phyloP scores from a whole-genome alignment of 2,797 vertebrate genomes.

The Lepus townsendii region DNA sequence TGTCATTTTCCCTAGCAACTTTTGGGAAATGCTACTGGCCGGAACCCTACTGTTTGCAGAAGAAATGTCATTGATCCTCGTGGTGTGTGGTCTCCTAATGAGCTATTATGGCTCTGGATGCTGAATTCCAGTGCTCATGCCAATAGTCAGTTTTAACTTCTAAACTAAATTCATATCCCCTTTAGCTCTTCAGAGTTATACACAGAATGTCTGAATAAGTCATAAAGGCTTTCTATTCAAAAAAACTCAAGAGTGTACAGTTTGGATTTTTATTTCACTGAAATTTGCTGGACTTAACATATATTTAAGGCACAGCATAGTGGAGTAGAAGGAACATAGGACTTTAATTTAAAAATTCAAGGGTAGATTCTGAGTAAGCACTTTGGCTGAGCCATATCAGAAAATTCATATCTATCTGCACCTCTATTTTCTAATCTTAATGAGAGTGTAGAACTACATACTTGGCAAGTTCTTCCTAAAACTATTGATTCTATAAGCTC shows the following conservation, averaged over 20 bases:
- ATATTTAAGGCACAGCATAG: background rate
- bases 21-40: background rate
- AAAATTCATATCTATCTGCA: background rate
- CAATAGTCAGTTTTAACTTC: slow-evolving; percentile 48
- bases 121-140: background rate
- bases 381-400: background rate
- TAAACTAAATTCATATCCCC: background rate
- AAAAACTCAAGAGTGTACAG: background rate
- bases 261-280: background rate
- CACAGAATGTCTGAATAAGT: background rate
- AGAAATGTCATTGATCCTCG: background rate
- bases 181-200: background rate
- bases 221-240: background rate
- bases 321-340: background rate
- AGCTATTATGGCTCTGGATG: background rate
- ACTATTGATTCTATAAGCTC: background rate
- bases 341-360: background rate
- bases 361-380: background rate
- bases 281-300: background rate
- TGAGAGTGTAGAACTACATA: background rate
- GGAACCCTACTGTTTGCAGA: background rate
- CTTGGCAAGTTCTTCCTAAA: background rate
- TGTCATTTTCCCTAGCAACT: background rate
- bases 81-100: slow-evolving; percentile 23
- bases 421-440: background rate